These are phyloP conservation scores for Ips typographus DNA, from an alignment of 1,140 invertebrate genomes.

Conservation along the genomic window DNA sequence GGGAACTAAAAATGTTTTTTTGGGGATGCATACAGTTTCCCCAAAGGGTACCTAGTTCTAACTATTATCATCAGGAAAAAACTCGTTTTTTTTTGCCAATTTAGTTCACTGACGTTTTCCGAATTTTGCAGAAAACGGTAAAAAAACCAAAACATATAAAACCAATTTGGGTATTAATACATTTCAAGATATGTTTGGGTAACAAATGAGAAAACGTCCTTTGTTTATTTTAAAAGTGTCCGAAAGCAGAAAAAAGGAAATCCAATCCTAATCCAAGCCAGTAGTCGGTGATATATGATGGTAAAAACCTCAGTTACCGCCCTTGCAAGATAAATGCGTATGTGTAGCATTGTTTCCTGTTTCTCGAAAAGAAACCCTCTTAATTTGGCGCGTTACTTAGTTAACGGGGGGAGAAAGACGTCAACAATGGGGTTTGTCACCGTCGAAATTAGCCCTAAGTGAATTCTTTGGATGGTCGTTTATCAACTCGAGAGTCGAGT, in stretches of 20 bases:
- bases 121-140: no score
- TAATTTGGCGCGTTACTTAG: constrained; percentile 52
- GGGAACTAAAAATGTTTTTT: no score
- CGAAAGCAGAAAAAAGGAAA: constrained; percentile 33
- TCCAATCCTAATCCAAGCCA: constrained; percentile 22
- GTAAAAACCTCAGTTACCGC: constrained; percentile 37
- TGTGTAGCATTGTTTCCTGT: constrained; percentile 52
- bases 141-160: no score
- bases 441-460: constrained; percentile 50
- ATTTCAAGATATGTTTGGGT: constrained; percentile 5
- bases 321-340: constrained; percentile 51
- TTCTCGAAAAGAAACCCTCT: constrained; percentile 50
- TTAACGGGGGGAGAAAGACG: constrained; percentile 47
- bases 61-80: no score
- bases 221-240: constrained; percentile 30
- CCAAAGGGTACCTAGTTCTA: no score
- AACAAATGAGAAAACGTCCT: constrained; percentile 28
- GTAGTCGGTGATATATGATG: constrained; percentile 40
- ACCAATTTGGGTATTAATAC: no score
- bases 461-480: constrained; percentile 49
- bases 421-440: constrained; percentile 48
- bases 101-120: no score
- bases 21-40: no score
- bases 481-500: constrained; percentile 40
- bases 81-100: no score